Evolutionary conservation across 1,140 invertebrate genomes (phyloP), one percentile per base, ranked within the genome.

Genomic region (Mycetomoellerius zeteki): DNA sequence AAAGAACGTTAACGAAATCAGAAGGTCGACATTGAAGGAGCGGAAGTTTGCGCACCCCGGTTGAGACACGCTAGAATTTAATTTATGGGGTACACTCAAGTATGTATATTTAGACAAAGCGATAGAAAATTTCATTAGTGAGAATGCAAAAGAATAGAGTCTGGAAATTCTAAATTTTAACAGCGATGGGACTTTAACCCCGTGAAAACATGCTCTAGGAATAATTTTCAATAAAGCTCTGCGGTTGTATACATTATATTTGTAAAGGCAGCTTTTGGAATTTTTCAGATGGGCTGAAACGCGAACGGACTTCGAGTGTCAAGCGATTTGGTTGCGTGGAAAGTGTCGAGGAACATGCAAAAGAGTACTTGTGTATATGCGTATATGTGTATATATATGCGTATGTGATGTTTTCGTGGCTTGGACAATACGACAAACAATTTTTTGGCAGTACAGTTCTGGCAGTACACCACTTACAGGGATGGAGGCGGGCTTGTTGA

Each of bases 401-500:
- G 19, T 37, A 19, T 56, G 21, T 33, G n/a, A 14, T 24, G 30
- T 30, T n/a, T n/a, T 16, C 16, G 27, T 62, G 24, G 24, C 47
- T n/a, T 72, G 56, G 54, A 47, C 43, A 62, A 60, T 60, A 84
- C 69, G 54, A n/a, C 54, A 84, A 84, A 75, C 54, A 73, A 30
- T 78, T 67, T 82, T 73, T 93, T 97, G 97, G 97, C 97, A 96
- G 94, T 95, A 95, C 95, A 95, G 97, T 97, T 96, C 96, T 96
- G 96, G 95, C 96, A 96, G 97, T 95, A 95, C 94, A 95, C 97
- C 97, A 97, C 97, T 97, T 97, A 98, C 99, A 95, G 99, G 99
- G 96, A 99, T 99, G 95, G 99, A 99, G 94, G 99, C 98, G 93
- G 99, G 99, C 97, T 99, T 99, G 97, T 99, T 99, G 95, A 99